phyloP scores from a whole-genome alignment of 53 echinoderm and acorn worm genomes.

The Pentamera pediparva region DNA sequence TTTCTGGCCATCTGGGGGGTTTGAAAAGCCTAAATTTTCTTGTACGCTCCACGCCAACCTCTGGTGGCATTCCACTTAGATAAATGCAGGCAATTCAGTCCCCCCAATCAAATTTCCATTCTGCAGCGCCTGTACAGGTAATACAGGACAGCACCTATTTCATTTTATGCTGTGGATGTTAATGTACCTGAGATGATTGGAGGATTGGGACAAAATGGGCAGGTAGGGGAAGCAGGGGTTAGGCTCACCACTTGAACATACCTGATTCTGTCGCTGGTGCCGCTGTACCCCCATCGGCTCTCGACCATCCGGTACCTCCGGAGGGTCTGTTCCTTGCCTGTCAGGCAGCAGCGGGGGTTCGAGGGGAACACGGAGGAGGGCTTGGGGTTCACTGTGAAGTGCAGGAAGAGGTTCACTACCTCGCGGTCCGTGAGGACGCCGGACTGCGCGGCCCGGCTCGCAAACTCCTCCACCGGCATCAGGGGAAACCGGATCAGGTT shows the following conservation, averaged over 20 bases:
- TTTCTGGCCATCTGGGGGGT: no score
- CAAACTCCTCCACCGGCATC: constrained; percentile 99
- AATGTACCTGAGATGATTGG: no score
- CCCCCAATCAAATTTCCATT: no score
- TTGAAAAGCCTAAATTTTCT: no score
- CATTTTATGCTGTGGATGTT: no score
- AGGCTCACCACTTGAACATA: constrained; percentile 9
- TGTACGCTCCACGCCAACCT: no score
- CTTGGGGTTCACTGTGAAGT: constrained; percentile 97
- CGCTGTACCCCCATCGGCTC: constrained; percentile 96
- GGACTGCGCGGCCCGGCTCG: constrained; percentile 83
- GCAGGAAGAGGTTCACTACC: constrained; percentile 97
- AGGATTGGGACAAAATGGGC: no score
- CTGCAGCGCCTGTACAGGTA: no score
- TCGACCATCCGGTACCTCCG: constrained; percentile 72
- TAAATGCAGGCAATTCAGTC: no score
- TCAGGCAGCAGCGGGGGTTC: constrained; percentile 86
- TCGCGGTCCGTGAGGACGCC: constrained; percentile 89
- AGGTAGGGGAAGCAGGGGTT: neutral
- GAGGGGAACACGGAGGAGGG: constrained; percentile 93
- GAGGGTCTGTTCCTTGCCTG: constrained; percentile 92
- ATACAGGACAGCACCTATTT: no score
- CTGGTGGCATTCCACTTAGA: no score
- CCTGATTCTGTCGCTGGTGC: constrained; percentile 99
- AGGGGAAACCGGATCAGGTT: constrained; percentile 90